Conservation (phyloP, 2,113 vertebrate species). For the Aptenodytes patagonicus region DNA sequence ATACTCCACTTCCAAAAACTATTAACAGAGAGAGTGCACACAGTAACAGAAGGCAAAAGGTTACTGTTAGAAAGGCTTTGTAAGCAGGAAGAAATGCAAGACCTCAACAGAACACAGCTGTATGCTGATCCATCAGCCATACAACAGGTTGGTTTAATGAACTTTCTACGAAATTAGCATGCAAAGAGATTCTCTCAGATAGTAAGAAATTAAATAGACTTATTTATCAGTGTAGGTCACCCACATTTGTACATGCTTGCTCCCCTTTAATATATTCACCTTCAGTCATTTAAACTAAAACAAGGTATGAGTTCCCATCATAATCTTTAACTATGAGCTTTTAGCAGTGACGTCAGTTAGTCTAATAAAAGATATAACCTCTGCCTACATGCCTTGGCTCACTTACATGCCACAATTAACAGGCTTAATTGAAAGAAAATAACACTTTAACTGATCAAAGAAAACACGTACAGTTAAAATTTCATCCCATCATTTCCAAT, state of each 20-base stretch:
- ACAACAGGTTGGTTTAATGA: slow-evolving; percentile 67
- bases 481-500: background rate
- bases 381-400: background rate
- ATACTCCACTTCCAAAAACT: slow-evolving; percentile 57
- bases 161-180: slow-evolving; percentile 33
- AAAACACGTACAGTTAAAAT: background rate
- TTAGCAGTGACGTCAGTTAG: background rate
- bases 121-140: slow-evolving; percentile 23
- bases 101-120: slow-evolving; percentile 33
- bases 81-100: slow-evolving; percentile 61
- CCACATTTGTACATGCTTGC: background rate
- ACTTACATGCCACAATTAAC: background rate
- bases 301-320: background rate
- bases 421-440: background rate
- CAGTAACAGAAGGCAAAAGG: slow-evolving; percentile 64
- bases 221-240: background rate
- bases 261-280: background rate
- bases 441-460: background rate
- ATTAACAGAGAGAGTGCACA: slow-evolving; percentile 43
- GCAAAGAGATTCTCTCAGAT: background rate
- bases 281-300: background rate
- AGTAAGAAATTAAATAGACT: background rate
- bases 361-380: background rate
- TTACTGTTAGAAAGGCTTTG: slow-evolving; percentile 61
- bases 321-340: background rate